phyloP scores from a whole-genome alignment of 2,113 vertebrate genomes.

The Dolichotis patagonum region DNA sequence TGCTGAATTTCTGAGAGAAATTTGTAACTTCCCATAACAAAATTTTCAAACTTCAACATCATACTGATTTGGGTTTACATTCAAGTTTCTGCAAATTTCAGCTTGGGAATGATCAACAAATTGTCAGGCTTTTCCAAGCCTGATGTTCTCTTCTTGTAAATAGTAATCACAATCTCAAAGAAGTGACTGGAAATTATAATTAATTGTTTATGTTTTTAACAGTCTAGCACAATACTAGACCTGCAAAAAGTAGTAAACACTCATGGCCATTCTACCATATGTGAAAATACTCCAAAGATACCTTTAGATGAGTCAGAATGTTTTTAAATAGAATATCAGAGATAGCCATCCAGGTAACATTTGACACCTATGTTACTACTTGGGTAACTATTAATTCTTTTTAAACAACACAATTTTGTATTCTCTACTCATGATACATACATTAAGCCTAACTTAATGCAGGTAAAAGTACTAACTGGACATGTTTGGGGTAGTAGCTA shows the following conservation, averaged over 20 bases:
- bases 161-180: background rate
- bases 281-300: constrained; percentile 10
- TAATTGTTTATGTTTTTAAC: background rate
- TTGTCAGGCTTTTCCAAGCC: background rate
- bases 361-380: background rate
- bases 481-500: background rate
- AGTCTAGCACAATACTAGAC: background rate
- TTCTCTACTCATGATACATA: constrained; percentile 1
- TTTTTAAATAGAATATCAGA: background rate
- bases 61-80: constrained; percentile 4
- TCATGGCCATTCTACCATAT: background rate
- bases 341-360: background rate
- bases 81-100: background rate
- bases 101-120: background rate
- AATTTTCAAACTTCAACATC: background rate
- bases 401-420: background rate
- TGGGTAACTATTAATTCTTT: background rate
- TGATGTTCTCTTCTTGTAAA: background rate
- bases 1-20: background rate
- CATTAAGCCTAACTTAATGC: background rate
- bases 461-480: background rate
- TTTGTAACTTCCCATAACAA: background rate
- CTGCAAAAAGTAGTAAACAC: background rate
- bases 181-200: background rate
- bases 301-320: background rate